These are phyloP conservation scores for Crax fasciolata DNA, from an alignment of 2,797 vertebrate genomes.

Conservation along the genomic window DNA sequence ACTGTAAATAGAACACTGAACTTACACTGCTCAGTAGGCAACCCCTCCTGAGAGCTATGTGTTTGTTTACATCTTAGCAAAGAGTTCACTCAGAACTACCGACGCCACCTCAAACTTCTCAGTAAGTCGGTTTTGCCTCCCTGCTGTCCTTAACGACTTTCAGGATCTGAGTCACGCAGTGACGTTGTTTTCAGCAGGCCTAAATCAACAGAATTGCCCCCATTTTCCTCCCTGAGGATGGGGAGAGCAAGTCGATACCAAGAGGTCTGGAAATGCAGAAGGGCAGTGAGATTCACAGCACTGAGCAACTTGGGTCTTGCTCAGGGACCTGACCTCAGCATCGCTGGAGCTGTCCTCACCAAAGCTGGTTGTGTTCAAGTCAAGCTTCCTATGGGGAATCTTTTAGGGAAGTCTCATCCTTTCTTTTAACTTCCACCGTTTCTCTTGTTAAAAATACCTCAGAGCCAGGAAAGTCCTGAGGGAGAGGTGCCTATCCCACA, in stretches of 20 bases:
- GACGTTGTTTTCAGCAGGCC: background rate
- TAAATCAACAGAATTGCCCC: background rate
- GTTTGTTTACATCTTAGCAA: background rate
- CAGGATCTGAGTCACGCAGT: background rate
- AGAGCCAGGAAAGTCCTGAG: background rate
- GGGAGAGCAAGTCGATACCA: background rate
- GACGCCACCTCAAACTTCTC: background rate
- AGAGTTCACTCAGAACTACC: background rate
- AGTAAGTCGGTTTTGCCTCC: background rate
- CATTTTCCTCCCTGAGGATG: background rate
- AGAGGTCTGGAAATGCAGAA: background rate
- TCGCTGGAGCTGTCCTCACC: background rate
- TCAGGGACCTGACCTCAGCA: background rate
- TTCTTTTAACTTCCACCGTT: background rate
- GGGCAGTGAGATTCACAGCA: background rate
- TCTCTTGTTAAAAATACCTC: background rate
- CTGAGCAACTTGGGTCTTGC: background rate
- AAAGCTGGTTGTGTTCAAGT: fast-evolving
- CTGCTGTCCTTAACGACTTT: background rate
- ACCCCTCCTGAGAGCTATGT: background rate
- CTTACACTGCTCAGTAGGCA: background rate
- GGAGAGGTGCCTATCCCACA: background rate
- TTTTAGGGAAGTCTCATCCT: background rate
- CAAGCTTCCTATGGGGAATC: fast-evolving
- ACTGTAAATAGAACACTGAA: background rate